Base-by-base conservation (phyloP, 2,888 invertebrate genomes). In the Habrosyne pyritoides region DNA sequence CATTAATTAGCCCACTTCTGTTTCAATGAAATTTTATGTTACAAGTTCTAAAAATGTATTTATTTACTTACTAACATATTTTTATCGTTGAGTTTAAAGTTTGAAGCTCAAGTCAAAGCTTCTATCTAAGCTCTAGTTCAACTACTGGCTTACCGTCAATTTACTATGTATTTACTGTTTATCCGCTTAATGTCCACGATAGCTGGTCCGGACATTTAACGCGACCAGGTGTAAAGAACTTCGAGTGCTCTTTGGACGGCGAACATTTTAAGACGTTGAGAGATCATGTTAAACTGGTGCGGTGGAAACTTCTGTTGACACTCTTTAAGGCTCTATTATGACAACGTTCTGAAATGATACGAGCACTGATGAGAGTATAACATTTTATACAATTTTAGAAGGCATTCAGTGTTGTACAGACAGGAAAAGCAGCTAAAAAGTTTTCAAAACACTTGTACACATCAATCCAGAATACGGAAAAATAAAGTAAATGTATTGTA, bases 301-400 rank as follows among this genome's bases (percentile, higher is more conserved):
- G 22, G 56, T 63, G 59, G 59, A 52, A 68, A 69, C 63, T 68
- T 66, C 69, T 74, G 77, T 79, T 81, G 80, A 77, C 77, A 72
- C 67, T 77, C 69, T 78, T 78, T 76, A 81, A 75, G 62, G 69
- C 75, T 75, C 73, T 77, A 75, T 81, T 80, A 75, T 73, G 71
- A 69, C 55, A 66, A 61, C 56, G 50, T 55, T 53, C 57, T n/a
- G 18, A n/a, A 42, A 4, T 42, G 42, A 42, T 42, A 18, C 42
- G 14, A 18, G 8, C 18, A 8, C 18, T 42, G 42, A 42, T 42
- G 42, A 18, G 18, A 42, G 8, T 42, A 18, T 42, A 8, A 42
- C 18, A 18, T 18, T 18, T 33, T n/a, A 33, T n/a, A 5, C n/a
- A 33, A 33, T 5, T 33, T n/a, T 30, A 30, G 12, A 10, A 12